phyloP scores from a whole-genome alignment of 2,888 invertebrate genomes.

The Colostygia pectinataria region DNA sequence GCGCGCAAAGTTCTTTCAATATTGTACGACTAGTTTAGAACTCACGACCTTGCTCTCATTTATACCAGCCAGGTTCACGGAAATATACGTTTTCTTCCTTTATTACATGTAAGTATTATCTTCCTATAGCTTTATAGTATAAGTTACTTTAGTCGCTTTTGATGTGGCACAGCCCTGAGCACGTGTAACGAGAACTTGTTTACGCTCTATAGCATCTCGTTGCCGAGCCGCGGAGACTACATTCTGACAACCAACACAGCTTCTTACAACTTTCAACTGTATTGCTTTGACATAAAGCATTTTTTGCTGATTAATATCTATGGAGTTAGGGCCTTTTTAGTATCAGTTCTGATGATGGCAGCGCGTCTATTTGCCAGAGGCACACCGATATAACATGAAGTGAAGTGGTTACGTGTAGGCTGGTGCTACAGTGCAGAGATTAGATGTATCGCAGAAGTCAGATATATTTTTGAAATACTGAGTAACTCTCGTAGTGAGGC shows the following conservation, averaged over 20 bases:
- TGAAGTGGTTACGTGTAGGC: not conserved
- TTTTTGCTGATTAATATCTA: not conserved
- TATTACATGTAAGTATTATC: too few relatives aligned
- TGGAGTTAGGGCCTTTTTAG: not conserved
- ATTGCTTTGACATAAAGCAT: not conserved
- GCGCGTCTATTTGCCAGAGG: conserved; percentile 2
- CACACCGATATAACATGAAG: conserved; percentile 3
- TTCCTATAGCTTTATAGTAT: not conserved
- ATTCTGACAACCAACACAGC: not conserved
- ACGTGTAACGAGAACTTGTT: conserved; percentile 1
- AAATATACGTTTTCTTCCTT: too few relatives aligned
- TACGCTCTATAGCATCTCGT: conserved; percentile 1
- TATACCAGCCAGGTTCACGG: too few relatives aligned
- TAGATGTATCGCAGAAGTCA: not conserved
- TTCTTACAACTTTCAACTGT: not conserved
- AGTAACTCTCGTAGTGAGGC: too few relatives aligned
- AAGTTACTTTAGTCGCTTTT: not conserved
- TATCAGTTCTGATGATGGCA: not conserved
- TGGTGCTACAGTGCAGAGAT: not conserved
- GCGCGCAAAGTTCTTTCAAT: too few relatives aligned
- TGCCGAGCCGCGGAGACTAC: not conserved
- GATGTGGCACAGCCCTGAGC: not conserved
- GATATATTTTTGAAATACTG: too few relatives aligned
- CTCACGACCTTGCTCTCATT: too few relatives aligned
- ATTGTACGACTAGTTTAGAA: too few relatives aligned